A percentile compares a stretch with the other conserved stretches of the same genome.
phyloP scores from a whole-genome alignment of 2,888 invertebrate species.

The Tipula confusa region DNA sequence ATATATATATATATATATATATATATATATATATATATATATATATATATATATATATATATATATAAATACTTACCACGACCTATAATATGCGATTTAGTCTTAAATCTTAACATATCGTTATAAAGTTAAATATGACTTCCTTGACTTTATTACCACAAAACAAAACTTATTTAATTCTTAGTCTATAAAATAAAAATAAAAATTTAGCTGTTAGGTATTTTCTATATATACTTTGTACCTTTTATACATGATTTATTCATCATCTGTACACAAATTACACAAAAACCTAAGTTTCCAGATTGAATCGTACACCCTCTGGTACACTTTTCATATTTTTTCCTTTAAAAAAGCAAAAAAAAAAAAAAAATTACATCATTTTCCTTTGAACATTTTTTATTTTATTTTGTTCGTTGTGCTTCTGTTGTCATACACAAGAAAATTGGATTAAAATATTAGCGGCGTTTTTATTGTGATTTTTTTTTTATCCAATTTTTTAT shows the following conservation, averaged over 20 bases:
- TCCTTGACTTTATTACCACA: no score
- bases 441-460: constrained; percentile 29
- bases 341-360: background rate
- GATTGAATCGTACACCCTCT: background rate
- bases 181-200: no score
- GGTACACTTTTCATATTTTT: background rate
- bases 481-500: background rate
- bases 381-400: constrained; percentile 26
- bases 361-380: no score
- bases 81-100: background rate
- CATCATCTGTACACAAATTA: background rate
- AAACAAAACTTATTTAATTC: no score
- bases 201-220: no score
- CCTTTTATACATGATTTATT: background rate
- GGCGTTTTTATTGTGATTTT: constrained; percentile 21
- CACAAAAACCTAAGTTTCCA: background rate
- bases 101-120: no score
- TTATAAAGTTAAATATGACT: no score
- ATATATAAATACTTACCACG: no score
- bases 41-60: no score
- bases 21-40: no score
- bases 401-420: background rate
- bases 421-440: constrained; percentile 27
- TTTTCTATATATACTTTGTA: background rate
- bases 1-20: no score